A percentile compares a stretch with the other conserved stretches of the same genome.
phyloP scores from a whole-genome alignment of 2,797 vertebrate species.

The Hybognathus amarus region DNA sequence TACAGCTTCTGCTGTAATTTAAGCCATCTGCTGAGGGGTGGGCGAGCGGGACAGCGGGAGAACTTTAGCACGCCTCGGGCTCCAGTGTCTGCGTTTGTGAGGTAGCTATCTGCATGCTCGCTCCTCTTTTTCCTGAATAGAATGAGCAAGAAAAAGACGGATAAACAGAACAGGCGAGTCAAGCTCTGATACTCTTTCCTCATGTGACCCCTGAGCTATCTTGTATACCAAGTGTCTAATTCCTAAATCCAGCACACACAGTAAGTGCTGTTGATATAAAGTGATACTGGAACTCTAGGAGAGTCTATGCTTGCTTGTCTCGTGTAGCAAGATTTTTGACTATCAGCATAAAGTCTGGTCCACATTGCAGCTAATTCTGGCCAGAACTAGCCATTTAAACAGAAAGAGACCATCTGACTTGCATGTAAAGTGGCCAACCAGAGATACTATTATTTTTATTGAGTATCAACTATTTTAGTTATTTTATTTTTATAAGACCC shows the following conservation, averaged over 20 bases:
- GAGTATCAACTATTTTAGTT: neutral
- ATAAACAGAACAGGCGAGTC: conserved; percentile 18
- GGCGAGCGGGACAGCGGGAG: conserved; percentile 57
- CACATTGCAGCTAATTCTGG: neutral
- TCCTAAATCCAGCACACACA: conserved; percentile 17
- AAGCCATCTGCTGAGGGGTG: conserved; percentile 76
- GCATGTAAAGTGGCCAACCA: neutral
- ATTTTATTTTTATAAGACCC: no score
- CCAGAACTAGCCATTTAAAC: neutral
- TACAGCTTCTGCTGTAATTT: conserved; percentile 81
- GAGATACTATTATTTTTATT: neutral
- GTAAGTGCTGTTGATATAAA: conserved; percentile 24
- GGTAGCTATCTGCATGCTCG: neutral
- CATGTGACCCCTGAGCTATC: conserved; percentile 13
- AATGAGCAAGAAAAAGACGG: conserved; percentile 15
- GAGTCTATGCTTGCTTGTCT: conserved; percentile 9
- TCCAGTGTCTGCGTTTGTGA: conserved; percentile 32
- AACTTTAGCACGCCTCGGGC: conserved; percentile 25
- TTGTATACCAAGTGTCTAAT: conserved; percentile 7
- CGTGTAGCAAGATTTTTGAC: neutral
- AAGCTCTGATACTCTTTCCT: conserved; percentile 18
- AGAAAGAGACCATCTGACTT: neutral
- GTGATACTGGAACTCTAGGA: conserved; percentile 23
- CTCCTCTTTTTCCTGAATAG: conserved; percentile 38
- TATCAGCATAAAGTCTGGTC: conserved; percentile 8